phyloP scores from a whole-genome alignment of 2,113 vertebrate genomes.

The Grammomys dolichurus region DNA sequence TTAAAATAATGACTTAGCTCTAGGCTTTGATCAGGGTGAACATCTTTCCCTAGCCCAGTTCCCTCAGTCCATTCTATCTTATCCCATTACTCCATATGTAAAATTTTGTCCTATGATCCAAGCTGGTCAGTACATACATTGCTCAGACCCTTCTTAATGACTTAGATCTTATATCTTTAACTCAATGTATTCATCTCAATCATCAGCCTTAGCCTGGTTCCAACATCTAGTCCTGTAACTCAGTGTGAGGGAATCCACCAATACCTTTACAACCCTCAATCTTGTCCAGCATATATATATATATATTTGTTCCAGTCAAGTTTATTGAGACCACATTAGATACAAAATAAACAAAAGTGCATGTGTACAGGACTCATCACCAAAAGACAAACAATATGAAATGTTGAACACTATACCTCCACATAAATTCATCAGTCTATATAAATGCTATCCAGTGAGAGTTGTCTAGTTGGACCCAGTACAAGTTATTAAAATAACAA shows the following conservation, averaged over 20 bases:
- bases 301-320: neutral
- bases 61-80: neutral
- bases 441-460: neutral
- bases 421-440: neutral
- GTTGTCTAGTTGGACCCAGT: neutral
- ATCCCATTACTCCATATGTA: neutral
- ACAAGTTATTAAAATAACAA: neutral
- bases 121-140: neutral
- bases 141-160: neutral
- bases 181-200: neutral
- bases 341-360: neutral
- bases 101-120: neutral
- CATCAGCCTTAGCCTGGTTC: neutral
- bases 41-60: neutral
- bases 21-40: neutral
- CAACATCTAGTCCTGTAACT: neutral
- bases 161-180: neutral
- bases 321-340: neutral
- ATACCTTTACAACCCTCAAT: neutral
- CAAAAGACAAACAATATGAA: neutral
- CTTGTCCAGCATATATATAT: neutral
- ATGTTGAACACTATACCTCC: neutral
- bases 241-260: neutral
- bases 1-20: neutral
- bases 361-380: neutral